phyloP scores from a whole-genome alignment of 1,140 invertebrate genomes.

The Aphelinus atriplicis region DNA sequence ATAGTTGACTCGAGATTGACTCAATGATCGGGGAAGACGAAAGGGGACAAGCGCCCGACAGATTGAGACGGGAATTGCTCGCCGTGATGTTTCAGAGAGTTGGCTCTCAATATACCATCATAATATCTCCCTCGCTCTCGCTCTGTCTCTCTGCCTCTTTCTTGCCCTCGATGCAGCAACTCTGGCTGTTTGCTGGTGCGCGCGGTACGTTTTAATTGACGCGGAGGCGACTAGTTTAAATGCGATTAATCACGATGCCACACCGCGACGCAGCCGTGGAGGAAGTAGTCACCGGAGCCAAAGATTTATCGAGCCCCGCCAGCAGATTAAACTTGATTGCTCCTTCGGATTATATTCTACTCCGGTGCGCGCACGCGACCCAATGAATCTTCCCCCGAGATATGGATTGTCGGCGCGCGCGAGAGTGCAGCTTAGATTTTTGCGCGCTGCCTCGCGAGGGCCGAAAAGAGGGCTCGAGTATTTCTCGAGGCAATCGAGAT shows the following conservation, averaged over 20 bases:
- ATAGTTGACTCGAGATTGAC: not conserved
- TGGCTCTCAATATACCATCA: slow-evolving; percentile 39
- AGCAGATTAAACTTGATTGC: slow-evolving; percentile 42
- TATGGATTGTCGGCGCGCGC: too few relatives aligned
- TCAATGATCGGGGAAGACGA: slow-evolving; percentile 1
- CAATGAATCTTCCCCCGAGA: slow-evolving; percentile 9
- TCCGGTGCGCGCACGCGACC: not conserved
- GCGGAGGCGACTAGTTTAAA: slow-evolving; percentile 62
- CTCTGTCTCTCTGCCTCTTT: slow-evolving; percentile 1
- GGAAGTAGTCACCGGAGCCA: slow-evolving; percentile 44
- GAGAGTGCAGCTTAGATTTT: too few relatives aligned
- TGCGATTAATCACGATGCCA: slow-evolving; percentile 60
- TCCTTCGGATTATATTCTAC: not conserved
- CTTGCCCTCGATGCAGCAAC: not conserved
- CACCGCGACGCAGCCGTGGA: slow-evolving; percentile 29
- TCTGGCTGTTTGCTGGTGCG: too few relatives aligned
- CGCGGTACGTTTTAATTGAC: slow-evolving; percentile 59
- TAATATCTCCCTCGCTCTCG: slow-evolving; percentile 27
- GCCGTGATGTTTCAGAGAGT: not conserved
- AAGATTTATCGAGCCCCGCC: slow-evolving; percentile 49
- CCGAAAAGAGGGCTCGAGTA: too few relatives aligned
- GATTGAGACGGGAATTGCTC: slow-evolving; percentile 29
- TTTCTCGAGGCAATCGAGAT: too few relatives aligned
- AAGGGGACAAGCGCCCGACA: not conserved
- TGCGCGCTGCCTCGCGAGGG: too few relatives aligned